Conservation (phyloP, 2,888 invertebrate species). For the Erebia epiphron region DNA sequence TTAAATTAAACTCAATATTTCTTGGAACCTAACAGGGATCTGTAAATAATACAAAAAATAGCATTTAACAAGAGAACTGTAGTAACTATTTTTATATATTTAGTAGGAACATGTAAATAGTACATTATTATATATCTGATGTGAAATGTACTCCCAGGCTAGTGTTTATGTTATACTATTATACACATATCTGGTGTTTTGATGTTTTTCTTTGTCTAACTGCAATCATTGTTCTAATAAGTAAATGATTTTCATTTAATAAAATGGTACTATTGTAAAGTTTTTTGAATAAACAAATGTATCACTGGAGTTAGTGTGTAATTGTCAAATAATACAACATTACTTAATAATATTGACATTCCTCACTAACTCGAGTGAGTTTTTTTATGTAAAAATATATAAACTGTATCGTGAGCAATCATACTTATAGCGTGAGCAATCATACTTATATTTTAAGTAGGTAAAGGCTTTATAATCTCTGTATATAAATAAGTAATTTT, state of each 20-base stretch:
- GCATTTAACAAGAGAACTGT: constrained; percentile 23
- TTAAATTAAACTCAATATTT: background rate
- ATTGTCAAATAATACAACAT: too few relatives aligned
- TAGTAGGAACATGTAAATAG: constrained; percentile 20
- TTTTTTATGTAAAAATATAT: background rate
- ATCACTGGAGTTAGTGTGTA: background rate
- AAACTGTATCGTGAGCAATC: background rate
- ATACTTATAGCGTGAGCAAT: constrained; percentile 4
- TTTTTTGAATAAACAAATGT: background rate
- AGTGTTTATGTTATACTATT: background rate
- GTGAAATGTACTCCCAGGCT: background rate
- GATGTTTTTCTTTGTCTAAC: background rate
- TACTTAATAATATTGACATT: too few relatives aligned
- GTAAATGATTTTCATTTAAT: background rate
- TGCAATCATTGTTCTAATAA: constrained; percentile 2
- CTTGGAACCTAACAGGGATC: constrained; percentile 28
- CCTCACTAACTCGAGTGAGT: background rate
- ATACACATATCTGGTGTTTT: background rate
- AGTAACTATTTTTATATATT: constrained; percentile 37
- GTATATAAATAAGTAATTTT: constrained; percentile 9
- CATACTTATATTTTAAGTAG: constrained; percentile 3
- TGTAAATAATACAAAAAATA: constrained; percentile 31
- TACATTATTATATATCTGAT: background rate
- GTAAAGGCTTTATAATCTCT: background rate
- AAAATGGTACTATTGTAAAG: background rate